Evolutionary conservation across 2,797 vertebrate genomes (phyloP).

Genomic region (Protonibea diacanthus): DNA sequence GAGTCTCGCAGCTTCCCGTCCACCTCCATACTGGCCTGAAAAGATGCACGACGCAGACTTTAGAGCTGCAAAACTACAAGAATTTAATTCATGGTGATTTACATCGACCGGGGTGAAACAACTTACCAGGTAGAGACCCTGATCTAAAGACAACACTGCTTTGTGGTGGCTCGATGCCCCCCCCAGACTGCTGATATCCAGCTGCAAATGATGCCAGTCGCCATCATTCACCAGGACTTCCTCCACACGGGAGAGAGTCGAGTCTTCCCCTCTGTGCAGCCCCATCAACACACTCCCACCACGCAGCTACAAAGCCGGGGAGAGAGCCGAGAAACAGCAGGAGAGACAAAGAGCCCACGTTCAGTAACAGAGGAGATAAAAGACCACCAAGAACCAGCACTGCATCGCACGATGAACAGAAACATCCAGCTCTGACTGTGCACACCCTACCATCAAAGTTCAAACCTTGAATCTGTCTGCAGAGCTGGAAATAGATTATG

Average conservation of each 20-base stretch:
- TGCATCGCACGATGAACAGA: slow-evolving; percentile 16
- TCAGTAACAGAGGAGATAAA: slow-evolving; percentile 28
- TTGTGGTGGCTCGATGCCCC: slow-evolving; percentile 69
- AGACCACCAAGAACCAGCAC: slow-evolving; percentile 21
- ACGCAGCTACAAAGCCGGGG: slow-evolving; percentile 81
- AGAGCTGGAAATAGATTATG: slow-evolving; percentile 44
- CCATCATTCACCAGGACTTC: slow-evolving; percentile 90
- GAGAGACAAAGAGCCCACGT: slow-evolving; percentile 29
- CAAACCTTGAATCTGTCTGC: slow-evolving; percentile 23
- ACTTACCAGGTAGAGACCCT: slow-evolving; percentile 90
- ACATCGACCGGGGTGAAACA: not conserved
- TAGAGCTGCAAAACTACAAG: not conserved
- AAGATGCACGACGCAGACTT: slow-evolving; percentile 9
- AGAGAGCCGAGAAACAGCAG: slow-evolving; percentile 5
- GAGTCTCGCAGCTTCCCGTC: slow-evolving; percentile 88
- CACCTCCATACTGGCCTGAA: slow-evolving; percentile 87
- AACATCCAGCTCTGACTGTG: not conserved
- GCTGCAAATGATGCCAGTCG: slow-evolving; percentile 92
- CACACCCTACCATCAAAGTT: slow-evolving; percentile 20
- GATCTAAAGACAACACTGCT: slow-evolving; percentile 88
- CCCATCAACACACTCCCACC: slow-evolving; percentile 89
- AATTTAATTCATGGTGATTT: not conserved
- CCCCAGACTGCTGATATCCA: slow-evolving; percentile 86
- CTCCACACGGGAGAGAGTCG: slow-evolving; percentile 86
- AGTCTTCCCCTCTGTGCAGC: slow-evolving; percentile 87